Base-by-base conservation (phyloP, 2,888 invertebrate species). In the Buathra laborator region DNA sequence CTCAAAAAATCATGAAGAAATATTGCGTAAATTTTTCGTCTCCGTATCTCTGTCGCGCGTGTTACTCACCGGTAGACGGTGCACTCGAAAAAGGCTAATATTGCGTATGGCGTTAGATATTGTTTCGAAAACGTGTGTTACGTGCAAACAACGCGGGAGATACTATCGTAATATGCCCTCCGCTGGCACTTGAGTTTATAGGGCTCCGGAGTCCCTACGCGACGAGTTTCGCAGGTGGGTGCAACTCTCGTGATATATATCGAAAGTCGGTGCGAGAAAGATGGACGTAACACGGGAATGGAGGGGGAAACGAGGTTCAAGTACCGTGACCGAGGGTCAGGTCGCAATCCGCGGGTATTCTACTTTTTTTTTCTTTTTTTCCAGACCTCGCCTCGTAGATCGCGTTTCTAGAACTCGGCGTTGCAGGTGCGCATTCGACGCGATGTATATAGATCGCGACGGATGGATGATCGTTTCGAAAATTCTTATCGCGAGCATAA, bases 251-350 rank as follows among this genome's bases (percentile, higher is more conserved):
- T 86, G 85, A 72, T 75, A 81, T 71, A 48, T 72, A 66, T 59
- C 51, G 44, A 67, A 24, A 78, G 70, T 83, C 84, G 81, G 82
- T 67, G 87, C 74, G 85, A 84, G 48, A 74, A 84, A 81, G 79
- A 74, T 67, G 56, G 79, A 82, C 66, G 79, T 82, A 85, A 77
- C 80, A 74, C 72, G 81, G 37, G 44, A 51, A 71, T 74, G 68
- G 80, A 79, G 81, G 80, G 81, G 80, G 64, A 78, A 71, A 67
- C 80, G 81, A 84, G 72, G 86, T 71, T 86, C 89, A 87, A 84
- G 79, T 83, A 88, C 87, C 90, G 90, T 89, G 89, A 90, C 90
- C 86, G 88, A 88, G 89, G 89, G 88, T 87, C 87, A 86, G 87
- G 84, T 84, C 84, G 79, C 81, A 85, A 84, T 86, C 81, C 78